A percentile compares a stretch with the other conserved stretches of the same genome.
Conservation (phyloP, 2,888 invertebrate genomes). For the Calliopum simillimum region DNA sequence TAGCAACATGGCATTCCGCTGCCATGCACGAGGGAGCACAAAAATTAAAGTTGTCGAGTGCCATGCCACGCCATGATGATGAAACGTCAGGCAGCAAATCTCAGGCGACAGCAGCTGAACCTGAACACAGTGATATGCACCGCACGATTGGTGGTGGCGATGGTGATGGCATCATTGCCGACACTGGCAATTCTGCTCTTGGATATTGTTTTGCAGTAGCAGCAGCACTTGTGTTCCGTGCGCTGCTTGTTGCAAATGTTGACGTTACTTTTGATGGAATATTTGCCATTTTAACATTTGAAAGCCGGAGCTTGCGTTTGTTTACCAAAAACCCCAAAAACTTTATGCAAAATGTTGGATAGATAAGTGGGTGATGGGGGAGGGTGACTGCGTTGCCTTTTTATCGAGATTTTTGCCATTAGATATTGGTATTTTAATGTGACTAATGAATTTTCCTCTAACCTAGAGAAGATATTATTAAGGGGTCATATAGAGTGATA, state of each 20-base stretch:
- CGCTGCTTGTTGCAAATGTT: not conserved
- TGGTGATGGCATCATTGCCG: not conserved
- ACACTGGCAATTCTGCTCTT: not conserved
- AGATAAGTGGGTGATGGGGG: not conserved
- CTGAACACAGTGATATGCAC: not conserved
- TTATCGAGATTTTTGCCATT: no score
- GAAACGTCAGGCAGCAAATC: not conserved
- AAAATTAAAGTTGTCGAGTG: conserved; percentile 38
- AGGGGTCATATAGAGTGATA: no score
- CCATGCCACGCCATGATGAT: no score
- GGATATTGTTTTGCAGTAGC: conserved; percentile 6
- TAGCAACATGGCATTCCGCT: conserved; percentile 31
- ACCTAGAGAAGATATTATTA: no score
- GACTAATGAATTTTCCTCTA: no score
- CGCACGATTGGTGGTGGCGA: not conserved
- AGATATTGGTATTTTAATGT: no score
- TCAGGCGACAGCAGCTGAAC: conserved; percentile 1
- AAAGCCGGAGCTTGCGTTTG: not conserved
- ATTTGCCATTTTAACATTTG: conserved; percentile 20
- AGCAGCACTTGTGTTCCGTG: conserved; percentile 3
- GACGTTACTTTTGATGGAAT: conserved; percentile 2
- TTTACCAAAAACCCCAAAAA: conserved; percentile 22
- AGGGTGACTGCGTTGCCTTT: no score
- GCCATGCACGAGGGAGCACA: conserved; percentile 39
- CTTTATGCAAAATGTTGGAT: not conserved